A percentile compares a stretch with the other conserved stretches of the same genome.
Evolutionary conservation across 2,888 invertebrate genomes (phyloP).

Genomic region (Platycheirus albimanus): DNA sequence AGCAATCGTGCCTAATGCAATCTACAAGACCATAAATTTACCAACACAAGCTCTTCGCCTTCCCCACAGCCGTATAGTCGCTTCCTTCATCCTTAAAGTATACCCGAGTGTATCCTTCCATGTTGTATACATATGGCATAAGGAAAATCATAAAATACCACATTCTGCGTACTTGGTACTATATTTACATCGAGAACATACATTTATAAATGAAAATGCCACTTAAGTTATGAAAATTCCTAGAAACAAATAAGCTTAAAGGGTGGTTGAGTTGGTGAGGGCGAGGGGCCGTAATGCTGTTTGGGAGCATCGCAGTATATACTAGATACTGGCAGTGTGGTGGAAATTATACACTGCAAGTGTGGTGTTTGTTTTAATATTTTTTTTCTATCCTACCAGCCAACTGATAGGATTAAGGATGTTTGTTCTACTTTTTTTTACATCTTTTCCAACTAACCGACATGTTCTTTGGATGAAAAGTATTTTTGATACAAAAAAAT

Average conservation of each 20-base stretch:
- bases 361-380: slow-evolving; percentile 15
- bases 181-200: slow-evolving; percentile 71
- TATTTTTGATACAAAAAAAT: too few species aligned
- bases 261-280: slow-evolving; percentile 3
- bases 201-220: slow-evolving; percentile 71
- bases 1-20: slow-evolving; percentile 71
- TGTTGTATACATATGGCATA: slow-evolving; percentile 34
- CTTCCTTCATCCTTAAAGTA: not conserved
- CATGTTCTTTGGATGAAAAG: too few species aligned
- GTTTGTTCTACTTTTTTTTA: slow-evolving; percentile 12
- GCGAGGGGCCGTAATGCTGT: too few species aligned
- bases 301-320: not conserved
- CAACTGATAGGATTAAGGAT: slow-evolving; percentile 31
- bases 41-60: slow-evolving; percentile 30
- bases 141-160: slow-evolving; percentile 66
- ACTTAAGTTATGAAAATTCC: slow-evolving; percentile 74
- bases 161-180: slow-evolving; percentile 63
- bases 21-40: slow-evolving; percentile 72
- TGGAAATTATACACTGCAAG: too few species aligned
- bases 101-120: not conserved
- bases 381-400: slow-evolving; percentile 18
- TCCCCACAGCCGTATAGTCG: not conserved
- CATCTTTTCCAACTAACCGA: too few species aligned
- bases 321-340: not conserved
- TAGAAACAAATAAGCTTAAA: slow-evolving; percentile 54